Evolutionary conservation across 2,113 vertebrate genomes (phyloP).

Genomic region (Nematolebias whitei): DNA sequence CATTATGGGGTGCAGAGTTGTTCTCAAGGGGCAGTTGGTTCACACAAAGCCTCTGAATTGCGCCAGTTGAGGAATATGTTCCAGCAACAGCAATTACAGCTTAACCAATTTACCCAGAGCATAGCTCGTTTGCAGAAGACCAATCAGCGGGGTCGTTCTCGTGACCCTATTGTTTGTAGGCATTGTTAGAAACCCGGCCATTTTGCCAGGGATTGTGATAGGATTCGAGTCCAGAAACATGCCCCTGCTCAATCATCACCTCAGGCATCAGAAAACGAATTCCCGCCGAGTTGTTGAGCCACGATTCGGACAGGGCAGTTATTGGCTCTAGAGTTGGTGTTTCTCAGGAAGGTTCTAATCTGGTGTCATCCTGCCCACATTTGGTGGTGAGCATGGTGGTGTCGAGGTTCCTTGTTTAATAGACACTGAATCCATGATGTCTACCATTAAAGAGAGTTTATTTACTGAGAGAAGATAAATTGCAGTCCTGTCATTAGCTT

Average conservation of each 20-base stretch:
- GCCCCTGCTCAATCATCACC: neutral
- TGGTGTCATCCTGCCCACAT: neutral
- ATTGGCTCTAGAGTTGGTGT: neutral
- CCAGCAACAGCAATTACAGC: conserved; percentile 16
- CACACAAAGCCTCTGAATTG: neutral
- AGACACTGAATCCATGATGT: neutral
- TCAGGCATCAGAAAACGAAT: neutral
- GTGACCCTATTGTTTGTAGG: neutral
- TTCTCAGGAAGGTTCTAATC: neutral
- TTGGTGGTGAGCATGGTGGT: neutral
- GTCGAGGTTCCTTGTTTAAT: neutral
- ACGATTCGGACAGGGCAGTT: neutral
- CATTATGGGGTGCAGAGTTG: neutral
- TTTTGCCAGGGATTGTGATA: neutral
- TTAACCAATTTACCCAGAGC: neutral
- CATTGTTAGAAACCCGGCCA: neutral
- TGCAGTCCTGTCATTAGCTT: neutral
- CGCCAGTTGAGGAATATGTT: conserved; percentile 14
- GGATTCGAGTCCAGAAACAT: neutral
- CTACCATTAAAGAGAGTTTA: neutral
- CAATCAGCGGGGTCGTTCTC: rapidly evolving
- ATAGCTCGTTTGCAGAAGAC: rapidly evolving
- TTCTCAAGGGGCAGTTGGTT: too few relatives aligned
- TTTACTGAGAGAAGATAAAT: neutral
- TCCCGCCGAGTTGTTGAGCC: neutral